Conservation (phyloP, 2,113 vertebrate genomes). For the Aleadryas rufinucha region DNA sequence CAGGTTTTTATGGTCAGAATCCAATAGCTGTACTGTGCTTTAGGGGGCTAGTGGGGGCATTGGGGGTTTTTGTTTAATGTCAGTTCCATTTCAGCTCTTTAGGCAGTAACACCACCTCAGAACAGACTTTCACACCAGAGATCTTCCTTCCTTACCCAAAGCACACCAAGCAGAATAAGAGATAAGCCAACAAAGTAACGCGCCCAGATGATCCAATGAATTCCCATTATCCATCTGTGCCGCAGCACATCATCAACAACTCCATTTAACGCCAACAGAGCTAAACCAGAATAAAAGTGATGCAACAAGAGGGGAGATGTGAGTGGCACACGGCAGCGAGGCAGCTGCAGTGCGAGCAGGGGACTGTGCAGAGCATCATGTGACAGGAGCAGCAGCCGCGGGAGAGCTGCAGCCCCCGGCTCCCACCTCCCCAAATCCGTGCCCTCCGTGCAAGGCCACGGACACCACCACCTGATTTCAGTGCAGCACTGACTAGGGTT, state of each 20-base stretch:
- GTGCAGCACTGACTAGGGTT: rapidly evolving
- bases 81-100: neutral
- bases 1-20: neutral
- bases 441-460: neutral
- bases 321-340: neutral
- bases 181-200: neutral
- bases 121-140: neutral
- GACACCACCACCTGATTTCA: neutral
- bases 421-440: neutral
- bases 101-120: neutral
- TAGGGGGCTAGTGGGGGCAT: rapidly evolving
- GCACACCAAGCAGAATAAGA: neutral
- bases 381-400: neutral
- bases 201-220: neutral
- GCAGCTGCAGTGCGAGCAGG: neutral
- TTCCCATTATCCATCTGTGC: neutral
- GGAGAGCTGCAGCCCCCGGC: neutral
- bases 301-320: neutral
- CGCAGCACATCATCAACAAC: neutral
- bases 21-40: neutral
- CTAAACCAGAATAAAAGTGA: neutral
- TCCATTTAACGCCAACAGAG: neutral
- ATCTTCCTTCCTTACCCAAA: neutral
- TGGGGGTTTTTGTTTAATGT: neutral
- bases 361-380: constrained; percentile 14